Evolutionary conservation across 2,113 vertebrate genomes (phyloP), one percentile per base, ranked within the genome.

Genomic region (Alectura lathami): DNA sequence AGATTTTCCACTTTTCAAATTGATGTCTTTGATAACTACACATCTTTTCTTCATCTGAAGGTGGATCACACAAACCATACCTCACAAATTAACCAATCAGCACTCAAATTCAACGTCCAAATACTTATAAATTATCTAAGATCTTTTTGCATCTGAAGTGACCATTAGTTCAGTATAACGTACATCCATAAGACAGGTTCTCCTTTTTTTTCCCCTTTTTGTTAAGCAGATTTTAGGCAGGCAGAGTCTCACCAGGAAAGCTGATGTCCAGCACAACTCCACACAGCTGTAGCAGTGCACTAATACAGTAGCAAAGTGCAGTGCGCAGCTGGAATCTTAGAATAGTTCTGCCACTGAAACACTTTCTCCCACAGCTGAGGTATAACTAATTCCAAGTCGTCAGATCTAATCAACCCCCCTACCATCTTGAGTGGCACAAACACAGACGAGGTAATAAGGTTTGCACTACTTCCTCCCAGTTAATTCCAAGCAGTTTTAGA

Each of bases 341-440:
- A 89, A 43, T 29, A 54, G 29, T 7, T 82, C 74, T 94, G 42
- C 81, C 64, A 36, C 45, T 48, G 53, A 36, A 23, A 47, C 11
- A 8, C 36, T 6, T 20, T 43, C 43, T 75, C 29, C 15, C 38
- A 36, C 32, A 81, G 2, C 26, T 12, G 63, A 78, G 50, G 6
- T 47, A 23, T 56, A 16, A 67, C 36, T 29, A 62, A 75, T 75
- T 89, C 38, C 30, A 45, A 8, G 30, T n/a, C 38, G 56, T 56
- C 60, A 63, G 29, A 78, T 5, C 64, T 63, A 38, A 82, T 63
- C 84, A 89, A 27, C 16, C 22, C 64, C 64, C 87, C 77, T 11
- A 48, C 34, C 60, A 87, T 7, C 42, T 43, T 1, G 0, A 89
- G 29, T 13, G 69, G 67, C 0, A 0, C 45, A 48, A 4, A 27